These are phyloP conservation scores for Morone saxatilis DNA, from an alignment of 2,113 vertebrate genomes.

Conservation along the genomic window DNA sequence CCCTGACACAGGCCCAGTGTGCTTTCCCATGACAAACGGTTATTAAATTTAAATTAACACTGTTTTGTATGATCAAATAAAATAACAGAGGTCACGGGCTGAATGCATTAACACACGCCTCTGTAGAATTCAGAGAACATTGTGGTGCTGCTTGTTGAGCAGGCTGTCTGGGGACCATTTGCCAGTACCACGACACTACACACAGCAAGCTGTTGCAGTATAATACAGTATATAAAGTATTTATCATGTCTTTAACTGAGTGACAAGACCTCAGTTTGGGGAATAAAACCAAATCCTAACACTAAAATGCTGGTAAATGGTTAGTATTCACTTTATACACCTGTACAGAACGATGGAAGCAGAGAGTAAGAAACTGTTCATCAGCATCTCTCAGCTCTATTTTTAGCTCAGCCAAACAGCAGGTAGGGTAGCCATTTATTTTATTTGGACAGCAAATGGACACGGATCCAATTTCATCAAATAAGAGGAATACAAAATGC, in stretches of 20 bases:
- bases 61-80: conserved; percentile 72
- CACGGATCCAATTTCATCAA: conserved; percentile 50
- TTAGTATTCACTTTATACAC: conserved; percentile 13
- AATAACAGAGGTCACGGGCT: conserved; percentile 68
- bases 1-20: conserved; percentile 53
- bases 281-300: conserved; percentile 2
- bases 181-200: conserved; percentile 10
- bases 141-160: conserved; percentile 48
- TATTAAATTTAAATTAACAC: conserved; percentile 77
- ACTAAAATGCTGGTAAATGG: conserved; percentile 12
- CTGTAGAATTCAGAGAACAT: conserved; percentile 63
- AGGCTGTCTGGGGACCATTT: conserved; percentile 47
- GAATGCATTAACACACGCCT: conserved; percentile 67
- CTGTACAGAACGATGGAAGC: conserved; percentile 19
- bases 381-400: conserved; percentile 74
- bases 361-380: conserved; percentile 50
- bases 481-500: conserved; percentile 39
- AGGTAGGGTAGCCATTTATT: conserved; percentile 70
- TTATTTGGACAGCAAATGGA: conserved; percentile 55
- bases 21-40: conserved; percentile 68
- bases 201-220: conserved; percentile 11
- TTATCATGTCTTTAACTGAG: conserved; percentile 16
- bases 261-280: conserved; percentile 2
- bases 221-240: conserved; percentile 20
- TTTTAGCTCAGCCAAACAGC: conserved; percentile 79